phyloP scores from a whole-genome alignment of 2,797 vertebrate species.

The Micrastur ruficollis region DNA sequence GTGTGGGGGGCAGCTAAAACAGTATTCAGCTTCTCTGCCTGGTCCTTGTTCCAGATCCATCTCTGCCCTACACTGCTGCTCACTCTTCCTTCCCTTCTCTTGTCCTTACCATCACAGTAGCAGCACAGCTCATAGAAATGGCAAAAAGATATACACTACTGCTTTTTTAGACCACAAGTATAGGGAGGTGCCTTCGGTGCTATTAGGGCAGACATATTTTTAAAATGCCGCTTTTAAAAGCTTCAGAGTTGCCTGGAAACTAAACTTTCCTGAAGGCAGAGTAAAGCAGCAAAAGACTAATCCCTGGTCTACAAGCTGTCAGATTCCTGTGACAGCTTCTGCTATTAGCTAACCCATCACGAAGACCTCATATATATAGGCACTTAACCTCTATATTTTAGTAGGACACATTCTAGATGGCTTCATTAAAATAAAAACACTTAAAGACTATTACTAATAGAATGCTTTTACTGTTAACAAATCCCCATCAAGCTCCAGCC shows the following conservation, averaged over 20 bases:
- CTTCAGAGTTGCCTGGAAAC: background rate
- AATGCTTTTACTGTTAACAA: background rate
- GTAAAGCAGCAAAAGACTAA: background rate
- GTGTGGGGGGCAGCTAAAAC: accelerated
- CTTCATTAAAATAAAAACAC: background rate
- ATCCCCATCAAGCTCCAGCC: background rate
- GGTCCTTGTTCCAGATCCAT: background rate
- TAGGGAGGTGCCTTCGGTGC: background rate
- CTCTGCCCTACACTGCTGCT: background rate
- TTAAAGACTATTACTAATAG: background rate
- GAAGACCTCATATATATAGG: background rate
- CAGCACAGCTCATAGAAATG: background rate
- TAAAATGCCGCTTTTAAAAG: background rate
- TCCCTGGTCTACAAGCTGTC: background rate
- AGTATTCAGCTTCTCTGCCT: background rate
- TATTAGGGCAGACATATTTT: background rate
- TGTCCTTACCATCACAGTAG: background rate
- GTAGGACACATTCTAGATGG: background rate
- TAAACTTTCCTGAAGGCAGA: background rate
- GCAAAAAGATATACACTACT: background rate
- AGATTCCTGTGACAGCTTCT: background rate
- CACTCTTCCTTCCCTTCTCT: background rate
- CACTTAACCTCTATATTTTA: background rate
- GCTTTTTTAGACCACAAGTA: background rate
- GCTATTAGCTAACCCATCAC: background rate